Base-by-base conservation (phyloP, 2,113 vertebrate species). In the Gymnocephalus cernua region DNA sequence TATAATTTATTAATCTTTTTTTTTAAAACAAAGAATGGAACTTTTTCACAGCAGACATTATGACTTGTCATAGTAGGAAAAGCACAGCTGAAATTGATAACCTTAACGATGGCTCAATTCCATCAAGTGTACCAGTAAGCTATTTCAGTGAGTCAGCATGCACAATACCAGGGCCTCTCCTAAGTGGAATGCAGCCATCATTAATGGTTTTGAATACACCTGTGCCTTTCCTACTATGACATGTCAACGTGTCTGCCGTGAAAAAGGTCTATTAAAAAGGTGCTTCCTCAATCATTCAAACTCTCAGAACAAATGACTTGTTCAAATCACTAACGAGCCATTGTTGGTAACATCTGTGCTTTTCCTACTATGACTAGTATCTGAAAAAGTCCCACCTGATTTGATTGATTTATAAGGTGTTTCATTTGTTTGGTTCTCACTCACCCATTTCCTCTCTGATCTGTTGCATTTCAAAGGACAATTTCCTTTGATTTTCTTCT, bases 361-460 rank as follows among this genome's bases (percentile, higher is more conserved):
- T 41, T 44, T 21, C 41, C 29, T 32, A 32, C 29, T 6, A 32
- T 32, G 38, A 38, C 38, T 74, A 45, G 14, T 4, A 14, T 32
- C 6, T 27, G 15, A 19, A 9, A 45, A 29, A 14, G 4, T 10
- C 12, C 3, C 1, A 4, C 6, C 4, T 21, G 18, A 38, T 14
- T 32, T 44, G 3, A 21, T 27, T 2, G 2, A 59, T n/a, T n/a
- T n/a, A n/a, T 48, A 0, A 3, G 4, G 2, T 32, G 10, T 29
- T 73, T 38, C n/a, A 21, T 63, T 35, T 25, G 4, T 44, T 45
- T 21, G 16, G 0, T 29, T 50, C 5, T 19, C 81, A 96, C 98
- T 97, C 95, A 99, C 98, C 97, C 83, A 97, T 95, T 96, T 99
- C 97, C 86, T 98, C 95, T 94, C 92, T 96, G 94, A 98, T 96